Conservation (phyloP, 2,888 invertebrate genomes). For the Callyntrura sp. region DNA sequence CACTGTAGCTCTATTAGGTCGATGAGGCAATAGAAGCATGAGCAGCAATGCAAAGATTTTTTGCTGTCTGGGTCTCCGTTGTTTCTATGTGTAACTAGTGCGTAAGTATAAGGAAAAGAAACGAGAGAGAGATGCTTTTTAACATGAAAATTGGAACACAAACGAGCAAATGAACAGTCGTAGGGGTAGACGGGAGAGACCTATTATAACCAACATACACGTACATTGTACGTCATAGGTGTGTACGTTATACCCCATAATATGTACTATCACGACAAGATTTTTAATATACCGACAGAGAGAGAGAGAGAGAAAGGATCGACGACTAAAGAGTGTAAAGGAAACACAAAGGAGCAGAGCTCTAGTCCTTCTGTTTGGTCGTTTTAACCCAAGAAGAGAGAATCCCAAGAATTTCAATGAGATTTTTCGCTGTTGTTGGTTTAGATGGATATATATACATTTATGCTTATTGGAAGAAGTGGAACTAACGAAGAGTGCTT, state of each 20-base stretch:
- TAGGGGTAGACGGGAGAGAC: neutral
- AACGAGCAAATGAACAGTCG: neutral
- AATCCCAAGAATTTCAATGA: conserved; percentile 77
- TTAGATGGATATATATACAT: conserved; percentile 38
- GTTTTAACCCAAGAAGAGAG: conserved; percentile 46
- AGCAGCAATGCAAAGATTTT: conserved; percentile 47
- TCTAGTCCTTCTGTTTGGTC: neutral
- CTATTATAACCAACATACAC: too few species aligned
- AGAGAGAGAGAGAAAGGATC: neutral
- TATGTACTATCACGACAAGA: too few species aligned
- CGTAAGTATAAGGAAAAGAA: conserved; percentile 52
- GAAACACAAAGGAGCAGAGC: neutral
- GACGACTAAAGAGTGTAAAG: neutral
- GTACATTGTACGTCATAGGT: neutral
- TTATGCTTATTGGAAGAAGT: neutral
- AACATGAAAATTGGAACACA: conserved; percentile 71
- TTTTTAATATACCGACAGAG: neutral
- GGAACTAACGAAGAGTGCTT: neutral
- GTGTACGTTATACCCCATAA: neutral
- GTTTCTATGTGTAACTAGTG: conserved; percentile 62
- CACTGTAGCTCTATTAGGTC: conserved; percentile 14
- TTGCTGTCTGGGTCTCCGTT: conserved; percentile 66
- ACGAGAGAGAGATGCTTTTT: conserved; percentile 46
- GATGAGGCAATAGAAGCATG: conserved; percentile 45
- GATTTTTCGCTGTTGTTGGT: conserved; percentile 47